These are phyloP conservation scores for Agriopis aurantiaria DNA, from an alignment of 2,888 invertebrate genomes.

Conservation along the genomic window DNA sequence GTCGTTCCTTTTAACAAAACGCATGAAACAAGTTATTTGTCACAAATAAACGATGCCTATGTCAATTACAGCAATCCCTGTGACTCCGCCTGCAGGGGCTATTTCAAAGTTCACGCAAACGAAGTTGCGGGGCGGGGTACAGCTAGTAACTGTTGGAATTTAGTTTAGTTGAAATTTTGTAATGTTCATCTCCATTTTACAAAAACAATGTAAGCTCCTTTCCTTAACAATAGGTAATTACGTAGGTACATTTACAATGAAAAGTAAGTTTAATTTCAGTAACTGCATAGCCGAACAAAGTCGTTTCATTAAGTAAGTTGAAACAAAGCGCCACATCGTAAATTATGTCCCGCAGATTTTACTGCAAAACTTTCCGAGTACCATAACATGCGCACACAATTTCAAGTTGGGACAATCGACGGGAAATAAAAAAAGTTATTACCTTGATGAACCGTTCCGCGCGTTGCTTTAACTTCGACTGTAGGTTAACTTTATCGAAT, in stretches of 20 bases:
- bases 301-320: slow-evolving; percentile 39
- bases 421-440: slow-evolving; percentile 45
- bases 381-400: slow-evolving; percentile 44
- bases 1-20: too few relatives aligned
- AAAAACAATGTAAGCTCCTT: background rate
- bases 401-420: slow-evolving; percentile 44
- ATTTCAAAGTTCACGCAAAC: too few relatives aligned
- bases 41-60: too few relatives aligned
- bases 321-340: slow-evolving; percentile 44
- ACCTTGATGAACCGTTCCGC: slow-evolving; percentile 38
- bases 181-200: too few relatives aligned
- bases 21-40: too few relatives aligned
- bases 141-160: too few relatives aligned
- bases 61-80: too few relatives aligned
- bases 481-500: slow-evolving; percentile 47
- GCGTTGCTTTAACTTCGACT: slow-evolving; percentile 39
- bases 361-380: slow-evolving; percentile 44
- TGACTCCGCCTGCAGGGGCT: too few relatives aligned
- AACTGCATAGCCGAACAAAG: slow-evolving; percentile 34
- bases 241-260: slow-evolving; percentile 15
- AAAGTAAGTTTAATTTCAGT: slow-evolving; percentile 27
- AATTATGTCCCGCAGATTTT: slow-evolving; percentile 43
- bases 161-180: too few relatives aligned
- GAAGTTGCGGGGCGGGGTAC: too few relatives aligned
- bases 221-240: slow-evolving; percentile 10